Percentiles rank a stretch among this genome's conserved stretches.
Conservation (phyloP, 2,888 invertebrate genomes). For the Diloba caeruleocephala region DNA sequence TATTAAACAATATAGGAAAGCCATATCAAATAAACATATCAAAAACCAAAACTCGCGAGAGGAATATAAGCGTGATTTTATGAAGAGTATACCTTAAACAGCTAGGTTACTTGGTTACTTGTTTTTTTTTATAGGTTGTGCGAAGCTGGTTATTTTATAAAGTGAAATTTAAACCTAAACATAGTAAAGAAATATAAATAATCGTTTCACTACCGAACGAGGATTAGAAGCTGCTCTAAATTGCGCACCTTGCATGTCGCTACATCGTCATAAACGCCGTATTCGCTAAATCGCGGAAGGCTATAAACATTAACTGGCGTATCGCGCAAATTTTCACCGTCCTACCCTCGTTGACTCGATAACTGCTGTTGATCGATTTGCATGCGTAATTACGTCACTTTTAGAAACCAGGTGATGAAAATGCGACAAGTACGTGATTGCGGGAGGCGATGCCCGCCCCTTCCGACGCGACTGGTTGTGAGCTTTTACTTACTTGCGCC, state of each 20-base stretch:
- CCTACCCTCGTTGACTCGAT: conserved; percentile 83
- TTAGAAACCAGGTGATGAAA: conserved; percentile 87
- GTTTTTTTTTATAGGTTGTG: conserved; percentile 12
- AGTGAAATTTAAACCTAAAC: conserved; percentile 11
- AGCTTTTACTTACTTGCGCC: conserved; percentile 69
- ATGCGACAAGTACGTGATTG: conserved; percentile 87
- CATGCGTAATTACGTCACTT: conserved; percentile 88
- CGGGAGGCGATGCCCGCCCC: conserved; percentile 78
- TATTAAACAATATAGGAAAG: too few relatives aligned
- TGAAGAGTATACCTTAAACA: too few relatives aligned
- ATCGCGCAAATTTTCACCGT: conserved; percentile 86
- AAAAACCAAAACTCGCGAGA: too few relatives aligned
- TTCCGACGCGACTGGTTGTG: conserved; percentile 80
- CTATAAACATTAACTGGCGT: conserved; percentile 83
- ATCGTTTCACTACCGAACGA: conserved; percentile 22
- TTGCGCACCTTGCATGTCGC: conserved; percentile 31
- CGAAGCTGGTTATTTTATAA: conserved; percentile 12
- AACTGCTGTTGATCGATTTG: conserved; percentile 87
- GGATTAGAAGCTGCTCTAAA: conserved; percentile 41
- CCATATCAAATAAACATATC: too few relatives aligned
- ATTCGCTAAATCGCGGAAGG: conserved; percentile 81
- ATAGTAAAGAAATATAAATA: conserved; percentile 26
- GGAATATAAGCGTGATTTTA: conserved; percentile 9
- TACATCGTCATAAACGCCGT: conserved; percentile 72
- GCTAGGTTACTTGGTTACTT: too few relatives aligned